Base-by-base conservation (phyloP, 2,797 vertebrate species). In the Lepus townsendii region DNA sequence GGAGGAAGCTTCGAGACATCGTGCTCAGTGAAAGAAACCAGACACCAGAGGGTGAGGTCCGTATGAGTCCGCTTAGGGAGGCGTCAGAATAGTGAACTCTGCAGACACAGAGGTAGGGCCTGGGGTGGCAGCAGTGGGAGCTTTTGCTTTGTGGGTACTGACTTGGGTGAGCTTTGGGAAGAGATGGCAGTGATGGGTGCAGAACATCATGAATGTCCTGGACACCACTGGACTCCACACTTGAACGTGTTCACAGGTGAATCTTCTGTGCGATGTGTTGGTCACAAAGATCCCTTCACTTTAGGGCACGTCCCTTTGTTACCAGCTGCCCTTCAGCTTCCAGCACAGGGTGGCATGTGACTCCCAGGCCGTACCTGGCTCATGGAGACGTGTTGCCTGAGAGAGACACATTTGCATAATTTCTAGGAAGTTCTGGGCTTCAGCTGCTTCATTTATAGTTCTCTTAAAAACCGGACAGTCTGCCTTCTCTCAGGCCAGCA, bases 201-300 rank as follows among this genome's bases (percentile, higher is more conserved):
- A 8, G 9, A 50, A 19, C 52, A 13, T 57, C 26, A 22, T 17
- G 16, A n/a, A 54, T 76, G 8, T 22, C 14, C 24, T 62, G 54
- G 71, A 10, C 30, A n/a, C 52, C n/a, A 27, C 42, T 35, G 32
- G 38, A 88, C 3, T 19, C 6, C n/a, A n/a, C 9, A 57, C 38
- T 47, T 88, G 42, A 35, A 38, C 54, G 57, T 35, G 11, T 24
- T 32, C 52, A 30, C 68, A 60, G 85, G n/a, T 52, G 38, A 38
- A 8, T 71, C 68, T 92, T 83, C 22, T 35, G 35, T n/a, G 42
- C 8, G 9, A 47, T 47, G 42, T 47, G 42, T 68, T 32, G 17
- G 5, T 30, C 19, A 6, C 4, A 26, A 42, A 65, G 24, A 3
- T 7, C 0, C 0, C 0, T 60, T 54, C 30, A 7, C 2, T 57